phyloP scores from a whole-genome alignment of 2,113 vertebrate genomes.

The Polyodon spathula region DNA sequence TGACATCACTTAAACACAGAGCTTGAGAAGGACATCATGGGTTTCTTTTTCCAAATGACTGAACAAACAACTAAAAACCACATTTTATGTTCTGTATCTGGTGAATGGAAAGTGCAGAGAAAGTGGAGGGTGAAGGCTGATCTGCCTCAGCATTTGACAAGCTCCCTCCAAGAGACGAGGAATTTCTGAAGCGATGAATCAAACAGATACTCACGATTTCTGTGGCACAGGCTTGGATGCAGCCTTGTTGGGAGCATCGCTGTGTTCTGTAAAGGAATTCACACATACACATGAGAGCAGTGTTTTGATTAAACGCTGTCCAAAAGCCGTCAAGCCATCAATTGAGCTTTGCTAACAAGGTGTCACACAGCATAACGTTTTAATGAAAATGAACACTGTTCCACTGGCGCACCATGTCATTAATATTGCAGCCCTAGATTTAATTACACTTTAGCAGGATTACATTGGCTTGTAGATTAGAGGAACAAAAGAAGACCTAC shows the following conservation, averaged over 20 bases:
- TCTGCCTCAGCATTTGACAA: conserved; percentile 4
- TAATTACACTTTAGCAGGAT: conserved; percentile 22
- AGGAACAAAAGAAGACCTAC: conserved; percentile 61
- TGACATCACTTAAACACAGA: too few relatives aligned
- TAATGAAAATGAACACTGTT: conserved; percentile 32
- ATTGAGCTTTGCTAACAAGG: conserved; percentile 35
- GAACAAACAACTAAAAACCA: too few relatives aligned
- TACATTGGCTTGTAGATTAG: conserved; percentile 24
- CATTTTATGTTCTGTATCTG: background rate
- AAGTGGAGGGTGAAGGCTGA: background rate
- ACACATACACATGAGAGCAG: conserved; percentile 41
- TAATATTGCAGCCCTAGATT: conserved; percentile 36
- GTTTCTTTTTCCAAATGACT: too few relatives aligned
- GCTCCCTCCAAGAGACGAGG: conserved; percentile 8
- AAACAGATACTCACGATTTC: conserved; percentile 78
- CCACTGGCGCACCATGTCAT: conserved; percentile 27
- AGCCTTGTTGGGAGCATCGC: conserved; percentile 76
- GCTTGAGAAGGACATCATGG: too few relatives aligned
- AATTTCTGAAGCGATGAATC: conserved; percentile 22
- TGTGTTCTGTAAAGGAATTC: conserved; percentile 78
- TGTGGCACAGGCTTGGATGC: conserved; percentile 79
- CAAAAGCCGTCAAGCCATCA: conserved; percentile 34
- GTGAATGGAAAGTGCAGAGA: conserved; percentile 8
- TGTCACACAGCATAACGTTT: conserved; percentile 36
- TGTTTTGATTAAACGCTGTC: conserved; percentile 38